phyloP scores from a whole-genome alignment of 2,113 vertebrate species.

The Atherinomorus stipes region DNA sequence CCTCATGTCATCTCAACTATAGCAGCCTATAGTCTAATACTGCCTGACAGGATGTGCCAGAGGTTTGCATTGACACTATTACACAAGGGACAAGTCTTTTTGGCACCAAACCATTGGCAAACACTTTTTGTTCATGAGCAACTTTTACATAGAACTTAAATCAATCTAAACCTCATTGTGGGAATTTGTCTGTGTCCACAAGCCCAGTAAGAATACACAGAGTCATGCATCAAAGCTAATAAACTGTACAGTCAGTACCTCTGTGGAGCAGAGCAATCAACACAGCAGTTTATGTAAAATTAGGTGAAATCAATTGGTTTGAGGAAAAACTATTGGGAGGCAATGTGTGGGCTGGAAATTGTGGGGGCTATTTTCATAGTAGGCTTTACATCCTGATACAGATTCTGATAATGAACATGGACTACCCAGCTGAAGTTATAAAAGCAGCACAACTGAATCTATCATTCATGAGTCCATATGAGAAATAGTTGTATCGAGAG shows the following conservation, averaged over 20 bases:
- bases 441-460: neutral
- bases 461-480: too few relatives aligned
- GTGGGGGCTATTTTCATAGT: neutral
- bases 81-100: too few relatives aligned
- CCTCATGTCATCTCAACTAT: too few relatives aligned
- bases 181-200: conserved; percentile 15
- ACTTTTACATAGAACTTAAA: neutral
- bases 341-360: conserved; percentile 9
- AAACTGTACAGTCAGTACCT: conserved; percentile 26
- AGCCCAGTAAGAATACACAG: neutral
- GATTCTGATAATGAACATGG: neutral
- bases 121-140: too few relatives aligned
- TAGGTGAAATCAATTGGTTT: conserved; percentile 25
- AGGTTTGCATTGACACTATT: too few relatives aligned
- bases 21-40: too few relatives aligned
- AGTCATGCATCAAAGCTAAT: conserved; percentile 16
- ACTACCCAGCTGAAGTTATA: neutral
- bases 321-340: conserved; percentile 25
- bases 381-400: too few relatives aligned
- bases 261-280: conserved; percentile 32
- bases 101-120: too few relatives aligned
- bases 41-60: too few relatives aligned
- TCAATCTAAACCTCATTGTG: neutral
- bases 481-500: too few relatives aligned
- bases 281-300: conserved; percentile 40